A percentile compares a stretch with the other conserved stretches of the same genome.
Conservation (phyloP, 2,113 vertebrate genomes). For the Halcyon malimbica region DNA sequence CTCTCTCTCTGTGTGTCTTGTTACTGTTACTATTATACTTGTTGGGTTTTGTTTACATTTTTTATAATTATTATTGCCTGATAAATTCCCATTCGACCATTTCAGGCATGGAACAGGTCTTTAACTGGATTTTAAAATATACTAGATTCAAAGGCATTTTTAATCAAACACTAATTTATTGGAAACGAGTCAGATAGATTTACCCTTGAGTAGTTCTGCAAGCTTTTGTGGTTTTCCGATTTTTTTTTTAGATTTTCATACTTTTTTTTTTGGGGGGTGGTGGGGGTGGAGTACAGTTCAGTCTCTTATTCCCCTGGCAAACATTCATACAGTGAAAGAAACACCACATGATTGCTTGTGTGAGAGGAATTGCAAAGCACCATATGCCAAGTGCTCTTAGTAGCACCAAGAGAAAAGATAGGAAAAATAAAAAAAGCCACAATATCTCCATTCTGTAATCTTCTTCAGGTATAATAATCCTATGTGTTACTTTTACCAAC, state of each 20-base stretch:
- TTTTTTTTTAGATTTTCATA: not conserved
- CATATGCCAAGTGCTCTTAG: not conserved
- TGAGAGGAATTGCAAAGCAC: not conserved
- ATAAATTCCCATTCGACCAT: not conserved
- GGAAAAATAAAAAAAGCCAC: not conserved
- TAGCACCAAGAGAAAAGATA: not conserved
- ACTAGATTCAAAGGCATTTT: not conserved
- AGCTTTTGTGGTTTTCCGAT: not conserved
- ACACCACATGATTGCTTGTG: not conserved
- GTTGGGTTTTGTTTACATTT: not conserved
- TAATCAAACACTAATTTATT: not conserved
- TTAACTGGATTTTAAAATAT: not conserved
- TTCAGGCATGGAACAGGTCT: not conserved
- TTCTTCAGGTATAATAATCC: not conserved
- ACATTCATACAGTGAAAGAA: not conserved
- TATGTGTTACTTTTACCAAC: not conserved
- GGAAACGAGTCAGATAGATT: not conserved
- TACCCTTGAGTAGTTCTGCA: not conserved
- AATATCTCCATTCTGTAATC: not conserved
- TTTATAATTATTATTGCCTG: not conserved
- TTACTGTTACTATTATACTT: not conserved
- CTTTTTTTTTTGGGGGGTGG: too few species aligned
- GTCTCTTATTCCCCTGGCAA: not conserved
- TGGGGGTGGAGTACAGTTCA: not conserved
- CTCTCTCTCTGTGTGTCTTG: not conserved